Conservation (phyloP, 2,888 invertebrate species). For the Camptogramma bilineatum region DNA sequence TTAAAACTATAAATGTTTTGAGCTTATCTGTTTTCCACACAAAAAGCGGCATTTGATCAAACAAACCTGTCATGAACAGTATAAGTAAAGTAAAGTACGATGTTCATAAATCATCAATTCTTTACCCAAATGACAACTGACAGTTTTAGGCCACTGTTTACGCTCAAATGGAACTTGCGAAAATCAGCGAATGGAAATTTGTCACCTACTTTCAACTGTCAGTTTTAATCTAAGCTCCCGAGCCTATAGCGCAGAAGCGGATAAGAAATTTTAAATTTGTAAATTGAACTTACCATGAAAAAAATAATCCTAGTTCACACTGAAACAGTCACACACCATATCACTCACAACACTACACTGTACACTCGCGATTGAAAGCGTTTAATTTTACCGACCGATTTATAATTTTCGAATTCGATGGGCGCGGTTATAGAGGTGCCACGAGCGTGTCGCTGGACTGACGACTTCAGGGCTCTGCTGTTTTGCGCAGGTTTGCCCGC, state of each 20-base stretch:
- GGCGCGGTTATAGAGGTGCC: slow-evolving; percentile 70
- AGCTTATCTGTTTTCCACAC: neutral
- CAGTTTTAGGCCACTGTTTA: slow-evolving; percentile 37
- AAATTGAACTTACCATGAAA: slow-evolving; percentile 69
- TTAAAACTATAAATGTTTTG: neutral
- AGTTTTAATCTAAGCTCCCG: neutral
- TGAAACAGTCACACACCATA: slow-evolving; percentile 58
- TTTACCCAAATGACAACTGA: slow-evolving; percentile 39
- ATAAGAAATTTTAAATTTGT: slow-evolving; percentile 14
- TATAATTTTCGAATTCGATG: slow-evolving; percentile 47
- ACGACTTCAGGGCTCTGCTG: slow-evolving; percentile 64
- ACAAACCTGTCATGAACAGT: slow-evolving; percentile 1
- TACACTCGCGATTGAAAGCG: slow-evolving; percentile 53
- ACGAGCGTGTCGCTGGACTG: slow-evolving; percentile 71
- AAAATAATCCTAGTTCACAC: slow-evolving; percentile 61
- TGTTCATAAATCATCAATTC: slow-evolving; percentile 23
- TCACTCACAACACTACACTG: slow-evolving; percentile 53
- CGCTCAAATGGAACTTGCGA: slow-evolving; percentile 26
- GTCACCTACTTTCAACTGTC: neutral
- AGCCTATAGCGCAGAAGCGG: slow-evolving; percentile 7
- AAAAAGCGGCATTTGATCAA: neutral
- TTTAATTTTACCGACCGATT: slow-evolving; percentile 46
- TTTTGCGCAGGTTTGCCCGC: slow-evolving; percentile 79
- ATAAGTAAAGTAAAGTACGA: slow-evolving; percentile 15
- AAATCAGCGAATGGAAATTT: slow-evolving; percentile 28